Conservation (phyloP, 2,888 invertebrate species). For the Argyra leucocephala region DNA sequence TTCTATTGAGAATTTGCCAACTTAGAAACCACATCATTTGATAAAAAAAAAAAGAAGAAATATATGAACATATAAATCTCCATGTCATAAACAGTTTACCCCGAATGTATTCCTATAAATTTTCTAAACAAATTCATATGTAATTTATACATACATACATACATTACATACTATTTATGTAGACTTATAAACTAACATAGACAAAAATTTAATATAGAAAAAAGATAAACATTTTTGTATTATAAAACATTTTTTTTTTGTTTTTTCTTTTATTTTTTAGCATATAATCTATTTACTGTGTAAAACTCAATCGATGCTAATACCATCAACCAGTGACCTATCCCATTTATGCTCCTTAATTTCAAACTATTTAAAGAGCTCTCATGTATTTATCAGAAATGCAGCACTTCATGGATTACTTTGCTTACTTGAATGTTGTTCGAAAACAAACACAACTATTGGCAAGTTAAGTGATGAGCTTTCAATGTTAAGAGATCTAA, state of each 20-base stretch:
- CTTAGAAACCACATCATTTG: not conserved
- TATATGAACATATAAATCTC: too few species aligned
- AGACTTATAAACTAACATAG: not conserved
- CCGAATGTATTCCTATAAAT: too few species aligned
- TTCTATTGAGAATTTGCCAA: not conserved
- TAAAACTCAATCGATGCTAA: conserved; percentile 41
- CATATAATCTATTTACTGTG: conserved; percentile 43
- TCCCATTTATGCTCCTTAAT: conserved; percentile 39
- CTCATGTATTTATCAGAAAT: conserved; percentile 42
- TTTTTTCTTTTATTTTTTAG: conserved; percentile 25
- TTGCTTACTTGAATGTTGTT: conserved; percentile 41
- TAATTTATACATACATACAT: too few species aligned
- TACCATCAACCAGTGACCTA: conserved; percentile 40
- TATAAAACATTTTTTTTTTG: too few species aligned
- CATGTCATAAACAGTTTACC: too few species aligned
- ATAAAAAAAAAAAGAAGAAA: not conserved
- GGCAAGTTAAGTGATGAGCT: conserved; percentile 43
- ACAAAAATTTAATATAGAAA: too few species aligned
- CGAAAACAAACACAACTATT: conserved; percentile 42
- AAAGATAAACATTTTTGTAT: not conserved
- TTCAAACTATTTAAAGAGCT: conserved; percentile 42
- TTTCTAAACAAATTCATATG: too few species aligned
- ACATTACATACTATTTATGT: too few species aligned
- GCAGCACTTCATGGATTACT: conserved; percentile 42
- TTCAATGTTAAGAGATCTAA: conserved; percentile 38